These are phyloP conservation scores for Eubasilissa regina DNA, from an alignment of 1,140 invertebrate species.

Conservation along the genomic window DNA sequence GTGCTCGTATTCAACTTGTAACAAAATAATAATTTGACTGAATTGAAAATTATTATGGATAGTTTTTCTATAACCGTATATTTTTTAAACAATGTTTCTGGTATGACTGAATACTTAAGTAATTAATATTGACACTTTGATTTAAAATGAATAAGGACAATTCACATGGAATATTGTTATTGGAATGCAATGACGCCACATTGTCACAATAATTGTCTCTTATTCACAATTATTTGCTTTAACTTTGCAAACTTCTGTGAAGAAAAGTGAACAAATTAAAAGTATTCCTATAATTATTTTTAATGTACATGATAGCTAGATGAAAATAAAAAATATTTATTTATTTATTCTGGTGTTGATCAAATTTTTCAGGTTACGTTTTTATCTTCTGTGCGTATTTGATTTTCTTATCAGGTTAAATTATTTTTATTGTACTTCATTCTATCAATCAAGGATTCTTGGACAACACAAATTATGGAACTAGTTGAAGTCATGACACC, in stretches of 20 bases:
- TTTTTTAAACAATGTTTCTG: constrained; percentile 10
- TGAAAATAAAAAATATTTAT: constrained; percentile 12
- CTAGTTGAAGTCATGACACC: no score
- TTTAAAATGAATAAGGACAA: background rate
- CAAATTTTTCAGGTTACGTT: constrained; percentile 7
- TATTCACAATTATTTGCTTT: no score
- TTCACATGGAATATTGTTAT: background rate
- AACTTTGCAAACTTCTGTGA: background rate
- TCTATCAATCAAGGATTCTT: no score
- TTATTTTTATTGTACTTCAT: no score
- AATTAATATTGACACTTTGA: background rate
- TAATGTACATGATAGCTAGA: constrained; percentile 1
- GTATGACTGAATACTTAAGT: background rate
- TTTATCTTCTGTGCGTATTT: no score
- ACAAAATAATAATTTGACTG: no score
- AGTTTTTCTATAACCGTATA: background rate
- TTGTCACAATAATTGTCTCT: background rate
- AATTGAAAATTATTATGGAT: background rate
- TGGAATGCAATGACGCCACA: constrained; percentile 2
- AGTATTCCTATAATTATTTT: constrained; percentile 16
- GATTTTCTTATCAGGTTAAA: no score
- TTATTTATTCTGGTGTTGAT: constrained; percentile 28
- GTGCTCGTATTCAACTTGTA: no score
- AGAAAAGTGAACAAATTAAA: background rate
- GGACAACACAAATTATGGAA: no score